Evolutionary conservation across 2,113 vertebrate genomes (phyloP), one percentile per base, ranked within the genome.

Genomic region (Ellobius talpinus): DNA sequence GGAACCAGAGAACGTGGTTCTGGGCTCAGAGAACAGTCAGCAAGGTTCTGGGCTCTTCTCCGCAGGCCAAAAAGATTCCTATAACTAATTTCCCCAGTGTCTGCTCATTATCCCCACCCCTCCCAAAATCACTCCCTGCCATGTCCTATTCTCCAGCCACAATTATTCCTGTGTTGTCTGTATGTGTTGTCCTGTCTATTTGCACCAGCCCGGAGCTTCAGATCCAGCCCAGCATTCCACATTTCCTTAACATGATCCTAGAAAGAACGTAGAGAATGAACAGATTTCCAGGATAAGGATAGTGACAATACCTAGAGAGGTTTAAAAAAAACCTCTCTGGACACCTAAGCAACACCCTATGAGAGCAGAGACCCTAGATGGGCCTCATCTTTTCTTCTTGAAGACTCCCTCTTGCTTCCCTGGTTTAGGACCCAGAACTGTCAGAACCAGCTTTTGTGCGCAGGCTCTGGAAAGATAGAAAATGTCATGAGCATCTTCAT

Each of bases 81-180:
- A 0, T 17, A 63, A 45, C 16, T 36, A 3, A 45, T 1, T 21
- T 47, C 45, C 55, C 82, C 66, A 24, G 58, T 33, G 45, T 81
- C 65, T 19, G 3, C 36, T 7, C 4, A 12, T 6, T 17, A 17
- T 7, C n/a, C 61, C 65, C 65, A 65, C 65, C 66, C 33, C n/a
- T 50, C 47, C 52, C 0, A 45, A 68, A 10, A 42, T 17, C 0
- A 0, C 3, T 1, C 2, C 8, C 3, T 10, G 5, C 42, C 33
- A 10, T 31, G 19, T 24, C 68, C 23, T 8, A 0, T 24, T 4
- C 3, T 11, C 33, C 7, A 19, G 2, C 6, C 24, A 14, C 23
- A 6, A 29, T 19, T 42, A 21, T 7, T 14, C 21, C 21, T 21
- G 2, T 42, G 19, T 39, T 1, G 3, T n/a, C 26, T 1, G 24